A percentile compares a stretch with the other conserved stretches of the same genome.
Conservation (phyloP, 2,797 vertebrate species). For the Hemibagrus guttatus region DNA sequence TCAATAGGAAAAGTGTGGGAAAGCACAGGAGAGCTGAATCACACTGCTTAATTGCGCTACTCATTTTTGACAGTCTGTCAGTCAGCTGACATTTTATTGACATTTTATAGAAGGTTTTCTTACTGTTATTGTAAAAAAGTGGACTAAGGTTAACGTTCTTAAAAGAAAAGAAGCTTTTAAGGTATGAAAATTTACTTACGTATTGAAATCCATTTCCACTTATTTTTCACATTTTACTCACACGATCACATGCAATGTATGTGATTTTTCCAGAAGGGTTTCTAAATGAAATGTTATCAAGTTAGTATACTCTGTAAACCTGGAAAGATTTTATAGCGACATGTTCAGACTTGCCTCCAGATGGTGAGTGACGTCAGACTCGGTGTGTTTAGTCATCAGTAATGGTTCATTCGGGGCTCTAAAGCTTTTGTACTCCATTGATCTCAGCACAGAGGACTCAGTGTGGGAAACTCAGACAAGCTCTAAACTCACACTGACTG, state of each 20-base stretch:
- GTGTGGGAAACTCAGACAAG: conserved; percentile 64
- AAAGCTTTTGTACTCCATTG: conserved; percentile 57
- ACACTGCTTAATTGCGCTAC: conserved; percentile 20
- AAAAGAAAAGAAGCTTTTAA: background rate
- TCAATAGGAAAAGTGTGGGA: conserved; percentile 43
- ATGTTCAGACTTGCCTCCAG: conserved; percentile 57
- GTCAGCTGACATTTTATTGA: background rate
- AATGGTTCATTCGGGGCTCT: conserved; percentile 51
- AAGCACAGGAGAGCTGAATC: conserved; percentile 42
- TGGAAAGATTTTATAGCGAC: background rate
- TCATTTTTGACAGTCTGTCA: background rate
- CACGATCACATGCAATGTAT: background rate
- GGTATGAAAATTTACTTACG: background rate
- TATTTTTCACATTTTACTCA: background rate
- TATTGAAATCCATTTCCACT: background rate
- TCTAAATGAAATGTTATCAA: background rate
- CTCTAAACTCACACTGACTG: conserved; percentile 52
- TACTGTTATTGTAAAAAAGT: background rate
- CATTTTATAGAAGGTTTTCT: background rate
- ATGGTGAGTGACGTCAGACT: conserved; percentile 56
- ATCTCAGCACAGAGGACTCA: conserved; percentile 54
- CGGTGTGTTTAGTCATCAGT: conserved; percentile 51
- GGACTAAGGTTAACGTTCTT: background rate
- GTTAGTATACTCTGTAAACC: background rate
- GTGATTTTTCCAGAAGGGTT: background rate